Evolutionary conservation across 2,888 invertebrate species (phyloP).

Genomic region (Helobdella robusta): DNA sequence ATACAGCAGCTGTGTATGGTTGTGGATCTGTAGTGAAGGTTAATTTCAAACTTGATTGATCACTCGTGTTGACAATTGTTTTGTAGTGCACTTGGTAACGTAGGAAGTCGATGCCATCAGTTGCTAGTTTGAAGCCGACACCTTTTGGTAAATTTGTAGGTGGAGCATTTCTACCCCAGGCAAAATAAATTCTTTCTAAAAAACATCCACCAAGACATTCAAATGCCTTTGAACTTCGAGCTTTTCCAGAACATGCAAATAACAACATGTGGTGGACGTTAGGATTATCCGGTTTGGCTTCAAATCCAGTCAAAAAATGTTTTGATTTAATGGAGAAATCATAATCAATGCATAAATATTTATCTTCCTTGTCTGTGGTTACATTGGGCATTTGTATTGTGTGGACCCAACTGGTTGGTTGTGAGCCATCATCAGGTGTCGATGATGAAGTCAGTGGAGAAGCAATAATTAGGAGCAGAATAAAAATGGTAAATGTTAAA

Average conservation of each 20-base stretch:
- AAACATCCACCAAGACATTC: neutral
- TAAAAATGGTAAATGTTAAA: too few species aligned
- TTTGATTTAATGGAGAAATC: neutral
- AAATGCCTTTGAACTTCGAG: neutral
- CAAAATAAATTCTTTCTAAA: slow-evolving; percentile 37
- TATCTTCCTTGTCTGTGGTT: slow-evolving; percentile 11
- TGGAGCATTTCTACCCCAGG: slow-evolving; percentile 58
- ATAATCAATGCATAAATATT: neutral
- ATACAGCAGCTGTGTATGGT: slow-evolving; percentile 41
- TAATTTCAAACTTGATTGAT: slow-evolving; percentile 36
- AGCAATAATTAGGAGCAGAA: too few species aligned
- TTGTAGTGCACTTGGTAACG: slow-evolving; percentile 83
- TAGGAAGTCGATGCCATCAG: slow-evolving; percentile 72
- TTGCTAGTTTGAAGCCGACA: slow-evolving; percentile 86
- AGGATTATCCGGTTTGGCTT: slow-evolving; percentile 10
- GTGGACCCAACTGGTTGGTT: too few species aligned
- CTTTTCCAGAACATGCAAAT: neutral
- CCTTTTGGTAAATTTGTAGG: slow-evolving; percentile 53
- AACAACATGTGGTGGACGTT: slow-evolving; percentile 18
- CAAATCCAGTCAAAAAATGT: slow-evolving; percentile 13
- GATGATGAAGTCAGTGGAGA: too few species aligned
- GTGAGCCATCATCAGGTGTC: too few species aligned
- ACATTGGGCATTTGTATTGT: slow-evolving; percentile 4
- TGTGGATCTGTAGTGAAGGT: slow-evolving; percentile 32
- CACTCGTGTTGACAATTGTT: slow-evolving; percentile 27